A percentile compares a stretch with the other conserved stretches of the same genome.
phyloP scores from a whole-genome alignment of 2,888 invertebrate genomes.

The Tuberolachnus salignus region DNA sequence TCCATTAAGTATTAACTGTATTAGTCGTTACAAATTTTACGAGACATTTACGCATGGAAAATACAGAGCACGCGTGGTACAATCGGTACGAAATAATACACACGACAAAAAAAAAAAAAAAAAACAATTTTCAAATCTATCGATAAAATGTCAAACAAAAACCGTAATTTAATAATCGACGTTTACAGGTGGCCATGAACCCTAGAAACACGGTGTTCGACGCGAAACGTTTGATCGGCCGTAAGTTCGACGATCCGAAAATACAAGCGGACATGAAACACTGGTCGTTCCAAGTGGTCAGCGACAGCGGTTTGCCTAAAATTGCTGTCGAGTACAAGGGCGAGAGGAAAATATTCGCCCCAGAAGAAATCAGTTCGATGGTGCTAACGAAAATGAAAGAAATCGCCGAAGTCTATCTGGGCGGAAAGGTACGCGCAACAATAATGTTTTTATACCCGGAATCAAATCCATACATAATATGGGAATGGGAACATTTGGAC shows the following conservation, averaged over 20 bases:
- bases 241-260: conserved; percentile 73
- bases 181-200: conserved; percentile 74
- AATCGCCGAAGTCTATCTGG: conserved; percentile 76
- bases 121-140: too few relatives aligned
- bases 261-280: conserved; percentile 81
- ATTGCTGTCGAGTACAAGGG: conserved; percentile 72
- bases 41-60: too few relatives aligned
- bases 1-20: too few relatives aligned
- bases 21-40: too few relatives aligned
- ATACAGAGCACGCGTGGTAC: too few relatives aligned
- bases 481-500: too few relatives aligned
- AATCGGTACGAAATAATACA: too few relatives aligned
- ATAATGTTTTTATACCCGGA: too few relatives aligned
- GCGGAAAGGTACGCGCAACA: conserved; percentile 62
- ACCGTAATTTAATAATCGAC: too few relatives aligned
- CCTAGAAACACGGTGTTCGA: conserved; percentile 77
- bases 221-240: conserved; percentile 69
- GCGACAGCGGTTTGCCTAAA: conserved; percentile 71
- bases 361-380: conserved; percentile 76
- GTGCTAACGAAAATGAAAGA: conserved; percentile 70
- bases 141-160: too few relatives aligned
- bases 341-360: conserved; percentile 70
- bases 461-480: too few relatives aligned
- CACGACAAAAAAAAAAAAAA: too few relatives aligned
- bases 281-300: conserved; percentile 81